Percentiles rank a stretch among this genome's conserved stretches.
These are phyloP conservation scores for Cephus pygmeus DNA, from an alignment of 2,888 invertebrate species.

Conservation along the genomic window DNA sequence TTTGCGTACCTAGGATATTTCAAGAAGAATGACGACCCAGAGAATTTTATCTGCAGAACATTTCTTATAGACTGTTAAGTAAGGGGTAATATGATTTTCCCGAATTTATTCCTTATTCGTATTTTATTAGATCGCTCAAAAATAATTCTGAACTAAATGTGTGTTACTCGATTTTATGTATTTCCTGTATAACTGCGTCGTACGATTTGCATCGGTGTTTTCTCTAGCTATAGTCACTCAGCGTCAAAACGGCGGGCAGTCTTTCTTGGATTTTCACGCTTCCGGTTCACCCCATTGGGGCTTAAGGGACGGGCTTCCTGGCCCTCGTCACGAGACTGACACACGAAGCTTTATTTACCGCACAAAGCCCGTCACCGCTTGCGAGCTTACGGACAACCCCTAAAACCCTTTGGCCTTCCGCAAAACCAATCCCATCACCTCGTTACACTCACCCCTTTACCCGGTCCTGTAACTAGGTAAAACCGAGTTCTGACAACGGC, in stretches of 20 bases:
- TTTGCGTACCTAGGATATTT: background rate
- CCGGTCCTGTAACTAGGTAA: background rate
- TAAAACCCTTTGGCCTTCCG: constrained; percentile 6
- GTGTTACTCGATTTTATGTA: background rate
- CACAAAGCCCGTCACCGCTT: constrained; percentile 10
- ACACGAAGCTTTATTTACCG: constrained; percentile 23
- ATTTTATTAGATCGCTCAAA: background rate
- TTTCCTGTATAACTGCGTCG: background rate
- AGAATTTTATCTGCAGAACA: background rate
- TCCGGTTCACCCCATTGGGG: background rate
- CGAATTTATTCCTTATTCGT: background rate
- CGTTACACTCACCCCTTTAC: background rate
- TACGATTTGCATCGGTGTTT: background rate
- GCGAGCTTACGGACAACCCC: constrained; percentile 8
- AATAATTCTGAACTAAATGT: background rate
- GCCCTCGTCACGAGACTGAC: constrained; percentile 20
- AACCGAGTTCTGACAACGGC: background rate
- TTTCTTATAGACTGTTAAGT: background rate
- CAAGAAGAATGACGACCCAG: background rate
- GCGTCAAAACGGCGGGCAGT: background rate
- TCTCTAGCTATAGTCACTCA: background rate
- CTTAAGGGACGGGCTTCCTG: background rate
- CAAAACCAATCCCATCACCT: background rate
- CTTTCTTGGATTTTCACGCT: background rate
- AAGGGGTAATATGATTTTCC: background rate